Base-by-base conservation (phyloP, 2,113 vertebrate species). In the Dasyurus viverrinus region DNA sequence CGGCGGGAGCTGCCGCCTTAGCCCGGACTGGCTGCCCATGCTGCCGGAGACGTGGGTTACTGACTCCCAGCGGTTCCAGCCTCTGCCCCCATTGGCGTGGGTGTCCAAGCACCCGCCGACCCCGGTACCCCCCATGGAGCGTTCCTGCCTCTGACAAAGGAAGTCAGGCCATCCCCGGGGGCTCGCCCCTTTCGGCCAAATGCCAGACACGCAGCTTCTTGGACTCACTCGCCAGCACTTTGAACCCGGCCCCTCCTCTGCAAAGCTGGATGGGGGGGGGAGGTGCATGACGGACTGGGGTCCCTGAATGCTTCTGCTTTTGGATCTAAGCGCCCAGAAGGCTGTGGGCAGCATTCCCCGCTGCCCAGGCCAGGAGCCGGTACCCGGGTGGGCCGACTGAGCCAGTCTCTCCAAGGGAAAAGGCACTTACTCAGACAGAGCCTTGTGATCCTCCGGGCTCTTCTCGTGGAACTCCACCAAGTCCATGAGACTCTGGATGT, bases 401-500 rank as follows among this genome's bases (percentile, higher is more conserved):
- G 6, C 24, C 9, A 30, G 2, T 60, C 57, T 60, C 26, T 60
- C 27, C 8, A 11, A 30, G 10, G 27, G 76, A 94, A 60, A 60
- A 30, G 16, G 42, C 68, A 91, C 99, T 99, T 99, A 99, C 99
- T 98, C 99, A 93, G 98, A 99, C 94, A 99, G 98, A 93, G 99
- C 98, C 93, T 99, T 99, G 93, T 99, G 99, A 97, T 99, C 99
- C 50, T 99, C 98, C 91, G 99, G 99, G 92, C 98, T 99, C 97
- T 99, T 99, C 94, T 99, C 99, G 96, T 99, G 98, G 97, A 99
- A 99, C 54, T 99, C 99, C 91, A 99, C 98, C 89, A 99, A 97
- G 89, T 99, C 99, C 98, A 99, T 98, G 94, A 99, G 98, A 97
- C 99, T 99, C 98, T 99, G 99, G 68, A 99, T 98, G 68, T 99